These are phyloP conservation scores for Lampris incognitus DNA, from an alignment of 2,113 vertebrate genomes.

Conservation along the genomic window DNA sequence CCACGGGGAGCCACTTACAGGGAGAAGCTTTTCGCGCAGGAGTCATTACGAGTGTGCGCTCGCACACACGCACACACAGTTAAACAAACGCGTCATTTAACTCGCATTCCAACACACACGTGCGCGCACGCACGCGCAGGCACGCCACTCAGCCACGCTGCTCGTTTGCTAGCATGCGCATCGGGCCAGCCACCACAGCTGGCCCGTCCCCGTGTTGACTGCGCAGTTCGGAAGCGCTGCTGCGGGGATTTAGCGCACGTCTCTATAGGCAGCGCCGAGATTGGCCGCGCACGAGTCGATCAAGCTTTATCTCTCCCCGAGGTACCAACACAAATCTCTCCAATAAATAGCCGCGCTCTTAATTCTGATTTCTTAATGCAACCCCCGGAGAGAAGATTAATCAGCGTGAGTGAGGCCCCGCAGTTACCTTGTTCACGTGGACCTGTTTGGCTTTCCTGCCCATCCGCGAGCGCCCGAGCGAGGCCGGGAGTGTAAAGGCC, in stretches of 20 bases:
- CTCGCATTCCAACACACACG: slow-evolving; percentile 42
- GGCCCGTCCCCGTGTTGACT: slow-evolving; percentile 68
- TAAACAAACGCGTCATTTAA: slow-evolving; percentile 49
- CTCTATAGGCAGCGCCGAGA: slow-evolving; percentile 66
- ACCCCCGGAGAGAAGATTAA: slow-evolving; percentile 76
- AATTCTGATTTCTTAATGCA: slow-evolving; percentile 80
- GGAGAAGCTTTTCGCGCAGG: slow-evolving; percentile 74
- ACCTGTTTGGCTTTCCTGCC: slow-evolving; percentile 27
- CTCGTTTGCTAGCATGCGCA: slow-evolving; percentile 56
- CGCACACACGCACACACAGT: slow-evolving; percentile 45
- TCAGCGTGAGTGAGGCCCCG: slow-evolving; percentile 67
- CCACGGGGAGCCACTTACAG: slow-evolving; percentile 83
- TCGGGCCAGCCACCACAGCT: slow-evolving; percentile 65
- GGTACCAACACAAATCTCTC: slow-evolving; percentile 73
- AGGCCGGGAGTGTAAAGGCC: slow-evolving; percentile 41
- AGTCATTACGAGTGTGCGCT: slow-evolving; percentile 66
- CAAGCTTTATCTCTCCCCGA: slow-evolving; percentile 78
- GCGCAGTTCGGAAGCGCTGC: slow-evolving; percentile 58
- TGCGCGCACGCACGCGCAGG: slow-evolving; percentile 24
- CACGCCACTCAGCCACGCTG: background rate
- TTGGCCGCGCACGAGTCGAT: slow-evolving; percentile 71
- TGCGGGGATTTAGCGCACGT: slow-evolving; percentile 67
- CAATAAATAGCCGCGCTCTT: slow-evolving; percentile 79
- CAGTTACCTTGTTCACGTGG: slow-evolving; percentile 53
- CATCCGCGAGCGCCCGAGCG: slow-evolving; percentile 13